Base-by-base conservation (phyloP, 2,797 vertebrate genomes). In the Glossophaga mutica region DNA sequence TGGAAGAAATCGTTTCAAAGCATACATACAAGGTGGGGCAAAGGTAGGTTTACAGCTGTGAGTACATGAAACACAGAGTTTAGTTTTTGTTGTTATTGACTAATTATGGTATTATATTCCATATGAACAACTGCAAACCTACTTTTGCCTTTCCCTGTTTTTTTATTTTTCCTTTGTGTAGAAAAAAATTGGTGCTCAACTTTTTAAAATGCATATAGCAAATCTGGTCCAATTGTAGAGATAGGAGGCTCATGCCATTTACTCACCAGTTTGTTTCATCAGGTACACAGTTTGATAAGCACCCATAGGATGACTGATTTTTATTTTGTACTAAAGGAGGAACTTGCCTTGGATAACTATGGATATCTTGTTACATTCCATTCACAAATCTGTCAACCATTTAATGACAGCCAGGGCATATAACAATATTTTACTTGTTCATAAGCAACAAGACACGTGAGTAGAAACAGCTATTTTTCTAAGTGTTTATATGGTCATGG, bases 381-480 rank as follows among this genome's bases (percentile, higher is more conserved):
- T 98, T 98, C 96, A 22, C 26, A 97, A 98, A 98, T 93, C 98
- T 98, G 98, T 98, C 98, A 98, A 98, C 97, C 94, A 98, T 95
- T 81, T 96, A 96, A 98, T 97, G 98, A 98, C 98, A 98, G 96
- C 94, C 87, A 92, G 96, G 96, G 94, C 96, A 94, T 97, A 97
- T 96, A 97, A 97, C 98, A 98, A 96, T 97, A 95, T 96, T 97
- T 96, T 91, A 89, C 93, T 95, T 92, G 95, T 97, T 98, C 97
- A 97, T 98, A 98, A 98, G 96, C 97, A 98, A 97, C 93, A 97
- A 97, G 95, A 39, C 88, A 97, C 97, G 98, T 85, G 96, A 96
- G 98, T 98, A 97, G 97, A 97, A 97, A 95, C 95, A 95, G 77
- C 79, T 96, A 81, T 97, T 94, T 96, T 97, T 92, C 94, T 94